Evolutionary conservation across 2,888 invertebrate species (phyloP).

Genomic region (Drosophila greeni): DNA sequence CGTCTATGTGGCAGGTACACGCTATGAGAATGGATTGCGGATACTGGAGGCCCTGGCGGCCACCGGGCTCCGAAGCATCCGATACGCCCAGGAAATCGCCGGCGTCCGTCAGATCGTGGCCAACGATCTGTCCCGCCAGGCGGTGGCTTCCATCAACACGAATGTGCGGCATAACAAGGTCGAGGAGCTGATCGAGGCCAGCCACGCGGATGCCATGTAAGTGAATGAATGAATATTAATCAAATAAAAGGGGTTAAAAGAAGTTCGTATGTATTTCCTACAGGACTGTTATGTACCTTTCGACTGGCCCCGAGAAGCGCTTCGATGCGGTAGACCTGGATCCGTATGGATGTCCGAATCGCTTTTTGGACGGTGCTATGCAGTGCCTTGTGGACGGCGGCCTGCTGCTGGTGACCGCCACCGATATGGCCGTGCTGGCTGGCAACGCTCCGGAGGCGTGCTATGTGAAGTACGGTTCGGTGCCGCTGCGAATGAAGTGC

Average conservation of each 20-base stretch:
- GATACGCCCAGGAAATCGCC: slow-evolving; percentile 96
- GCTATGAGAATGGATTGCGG: slow-evolving; percentile 75
- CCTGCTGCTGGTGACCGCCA: slow-evolving; percentile 95
- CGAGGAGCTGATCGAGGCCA: slow-evolving; percentile 85
- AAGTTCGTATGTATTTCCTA: neutral
- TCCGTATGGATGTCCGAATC: slow-evolving; percentile 97
- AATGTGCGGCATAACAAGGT: slow-evolving; percentile 83
- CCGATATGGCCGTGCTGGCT: slow-evolving; percentile 97
- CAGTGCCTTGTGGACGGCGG: slow-evolving; percentile 90
- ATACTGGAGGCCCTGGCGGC: slow-evolving; percentile 97
- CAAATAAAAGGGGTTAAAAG: neutral
- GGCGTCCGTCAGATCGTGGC: slow-evolving; percentile 90
- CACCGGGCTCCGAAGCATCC: slow-evolving; percentile 95
- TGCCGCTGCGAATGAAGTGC: slow-evolving; percentile 89
- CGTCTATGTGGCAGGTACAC: slow-evolving; percentile 60
- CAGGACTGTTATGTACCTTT: slow-evolving; percentile 91
- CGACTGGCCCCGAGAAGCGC: slow-evolving; percentile 82
- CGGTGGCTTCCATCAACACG: slow-evolving; percentile 90
- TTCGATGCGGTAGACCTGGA: slow-evolving; percentile 97
- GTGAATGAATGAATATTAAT: slow-evolving; percentile 61
- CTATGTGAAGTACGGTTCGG: slow-evolving; percentile 94
- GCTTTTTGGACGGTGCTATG: slow-evolving; percentile 93
- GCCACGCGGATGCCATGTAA: slow-evolving; percentile 93
- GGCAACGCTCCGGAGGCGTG: slow-evolving; percentile 98
- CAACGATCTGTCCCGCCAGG: slow-evolving; percentile 91